Base-by-base conservation (phyloP, 2,888 invertebrate genomes). In the Coelinius sp. region DNA sequence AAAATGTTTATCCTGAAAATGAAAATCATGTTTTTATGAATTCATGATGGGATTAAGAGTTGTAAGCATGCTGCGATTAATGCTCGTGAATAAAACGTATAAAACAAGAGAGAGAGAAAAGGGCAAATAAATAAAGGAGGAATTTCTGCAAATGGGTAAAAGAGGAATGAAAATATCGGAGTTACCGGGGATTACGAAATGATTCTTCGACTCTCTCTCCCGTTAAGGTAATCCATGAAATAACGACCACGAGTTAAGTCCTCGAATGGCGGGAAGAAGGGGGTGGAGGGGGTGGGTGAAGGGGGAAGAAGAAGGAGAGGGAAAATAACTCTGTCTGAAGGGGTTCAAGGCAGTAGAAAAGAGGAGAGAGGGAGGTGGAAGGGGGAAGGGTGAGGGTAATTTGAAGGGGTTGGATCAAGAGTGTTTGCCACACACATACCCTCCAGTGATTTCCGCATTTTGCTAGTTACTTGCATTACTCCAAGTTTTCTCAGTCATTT, bases 401-500 rank as follows among this genome's bases (percentile, higher is more conserved):
- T 53, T 53, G 53, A 53, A 53, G 25, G 53, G 53, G 24, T 25
- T 73, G 71, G 71, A 75, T 73, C 73, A 71, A 63, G 74, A 41
- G 69, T 73, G 66, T 65, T 20, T 38, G 22, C 49, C 64, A 38
- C 25, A 44, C 65, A 25, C 53, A 62, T 52, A 70, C 49, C 41
- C 24, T 20, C 56, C 12, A 69, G 73, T 72, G 73, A 80, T 78
- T 77, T 75, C 59, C 73, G 65, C 73, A 63, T 71, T 74, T 72
- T 73, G 46, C 64, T 41, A 49, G 62, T 44, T 67, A 66, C 41
- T 63, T 52, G 63, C 72, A 67, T 31, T 49, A 65, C 71, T 72
- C 52, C 27, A 22, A 52, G 38, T 68, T 66, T 63, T 70, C 46
- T 71, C 59, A 38, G 35, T 27, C 22, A 41, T 66, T 38, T 27